Conservation (phyloP, 2,113 vertebrate genomes). For the Poicephalus gulielmi region DNA sequence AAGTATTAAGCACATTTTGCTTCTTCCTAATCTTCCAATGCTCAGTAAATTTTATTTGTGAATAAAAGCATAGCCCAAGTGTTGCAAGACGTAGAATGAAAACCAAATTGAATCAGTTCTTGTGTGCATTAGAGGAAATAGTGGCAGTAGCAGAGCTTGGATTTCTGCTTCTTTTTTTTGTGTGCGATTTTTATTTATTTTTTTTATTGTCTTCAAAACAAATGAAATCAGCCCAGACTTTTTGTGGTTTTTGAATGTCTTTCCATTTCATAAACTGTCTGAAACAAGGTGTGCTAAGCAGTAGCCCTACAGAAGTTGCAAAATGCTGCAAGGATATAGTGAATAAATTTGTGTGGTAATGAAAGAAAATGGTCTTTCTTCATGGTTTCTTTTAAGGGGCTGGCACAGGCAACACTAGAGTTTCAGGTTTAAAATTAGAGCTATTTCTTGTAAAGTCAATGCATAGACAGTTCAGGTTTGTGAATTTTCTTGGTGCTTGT, state of each 20-base stretch:
- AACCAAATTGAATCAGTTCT: neutral
- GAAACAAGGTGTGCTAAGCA: neutral
- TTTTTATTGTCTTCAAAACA: neutral
- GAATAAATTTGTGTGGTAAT: neutral
- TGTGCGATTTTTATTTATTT: neutral
- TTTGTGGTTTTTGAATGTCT: neutral
- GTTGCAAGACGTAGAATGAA: neutral
- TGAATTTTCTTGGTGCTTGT: neutral
- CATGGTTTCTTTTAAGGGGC: fast-evolving
- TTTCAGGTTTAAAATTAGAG: neutral
- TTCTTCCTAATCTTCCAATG: slow-evolving; percentile 56
- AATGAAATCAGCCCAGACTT: neutral
- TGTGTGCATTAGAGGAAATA: neutral
- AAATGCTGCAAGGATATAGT: neutral
- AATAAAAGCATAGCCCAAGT: slow-evolving; percentile 28
- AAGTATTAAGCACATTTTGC: slow-evolving; percentile 57
- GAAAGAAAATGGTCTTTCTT: neutral
- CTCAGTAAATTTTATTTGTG: slow-evolving; percentile 60
- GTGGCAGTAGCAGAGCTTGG: neutral
- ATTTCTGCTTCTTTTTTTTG: neutral
- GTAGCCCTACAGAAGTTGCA: neutral
- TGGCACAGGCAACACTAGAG: neutral
- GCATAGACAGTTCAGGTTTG: fast-evolving
- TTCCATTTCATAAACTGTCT: neutral
- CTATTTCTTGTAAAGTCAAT: neutral